Evolutionary conservation across 2,797 vertebrate species (phyloP), one percentile per base, ranked within the genome.

Genomic region (Heterohyrax brucei): DNA sequence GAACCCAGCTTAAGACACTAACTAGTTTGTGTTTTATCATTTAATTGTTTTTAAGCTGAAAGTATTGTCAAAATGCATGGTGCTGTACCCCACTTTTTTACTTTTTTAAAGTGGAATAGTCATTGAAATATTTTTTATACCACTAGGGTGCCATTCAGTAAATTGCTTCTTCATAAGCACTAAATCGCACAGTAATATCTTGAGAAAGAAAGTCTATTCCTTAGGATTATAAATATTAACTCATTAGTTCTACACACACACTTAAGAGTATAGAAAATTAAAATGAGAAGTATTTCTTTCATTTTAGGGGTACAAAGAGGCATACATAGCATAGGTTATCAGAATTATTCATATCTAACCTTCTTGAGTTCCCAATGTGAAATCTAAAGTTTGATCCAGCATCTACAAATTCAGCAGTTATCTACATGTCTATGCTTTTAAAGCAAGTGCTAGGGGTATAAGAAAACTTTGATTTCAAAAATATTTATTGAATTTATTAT

Each of bases 61-160:
- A 92, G n/a, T 86, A 48, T 89, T 81, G 4, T 84, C 33, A 87
- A 64, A 21, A 30, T 95, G 68, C 94, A 33, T n/a, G 94, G 30
- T 68, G 70, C 44, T 91, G 75, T 93, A 89, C 7, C 89, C 44
- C 18, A 50, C 48, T 95, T 91, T 97, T 92, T 97, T n/a, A 84
- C 86, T 95, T 94, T 94, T 80, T 87, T 1, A 46, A 90, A 94
- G 87, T 82, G 50, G 59, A 96, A 94, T 91, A 93, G 95, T 97
- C 72, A 88, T 95, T 97, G 88, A 95, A 95, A 95, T 96, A 97
- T 94, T 93, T 94, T 76, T 93, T 87, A 94, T 46, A 83, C 87
- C 96, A 96, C 96, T 93, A 96, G 95, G 93, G 96, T 97, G 89
- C 94, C 89, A 95, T 98, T 97, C 94, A 93, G 92, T 93, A 97